Base-by-base conservation (phyloP, 92 coral and sea anemone species). In the Scolanthus callimorphus region DNA sequence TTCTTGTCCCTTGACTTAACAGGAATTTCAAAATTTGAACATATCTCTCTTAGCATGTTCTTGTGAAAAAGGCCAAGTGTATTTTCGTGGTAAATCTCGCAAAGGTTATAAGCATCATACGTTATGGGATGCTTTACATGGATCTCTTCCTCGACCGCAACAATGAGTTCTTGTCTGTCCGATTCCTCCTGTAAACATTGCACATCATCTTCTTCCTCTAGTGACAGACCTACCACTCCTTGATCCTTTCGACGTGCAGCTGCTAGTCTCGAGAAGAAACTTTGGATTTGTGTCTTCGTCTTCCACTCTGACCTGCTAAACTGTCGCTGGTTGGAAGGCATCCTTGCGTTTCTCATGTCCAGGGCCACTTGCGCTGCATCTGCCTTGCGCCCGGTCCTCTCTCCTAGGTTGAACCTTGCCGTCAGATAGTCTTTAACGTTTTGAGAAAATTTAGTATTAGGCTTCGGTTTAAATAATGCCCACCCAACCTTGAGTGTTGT, bases 221-320 rank as follows among this genome's bases (percentile, higher is more conserved):
- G 6, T 31, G 88, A 81, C 11, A 74, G 20, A 44, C 88, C 82
- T 25, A 67, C 34, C 21, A 75, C 51, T 53, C 62, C 89, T 59
- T 70, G 76, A 48, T 68, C 45, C 34, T 61, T 74, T 58, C 87
- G 83, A 55, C 84, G 80, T n/a, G 68, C 20, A 69, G 80, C 81
- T 48, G 84, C 84, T 29, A 80, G 63, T n/a, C 81, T 69, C 20
- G 88, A 86, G 54, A 74, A 80, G 31, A 80, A 80, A 66, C 95
- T 43, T 59, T 79, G 79, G 27, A 79, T 51, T 65, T 85, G 86
- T 15, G 34, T 72, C 69, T 68, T 68, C 0, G 75, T 73, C 69
- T 79, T 4, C 91, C 86, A 85, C 53, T 79, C 83, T 17, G 75
- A 1, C 53, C 91, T 79, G 23, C 53, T 73, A 49, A 84, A 74